These are phyloP conservation scores for Glyptemys insculpta DNA, from an alignment of 2,797 vertebrate species.

Conservation along the genomic window DNA sequence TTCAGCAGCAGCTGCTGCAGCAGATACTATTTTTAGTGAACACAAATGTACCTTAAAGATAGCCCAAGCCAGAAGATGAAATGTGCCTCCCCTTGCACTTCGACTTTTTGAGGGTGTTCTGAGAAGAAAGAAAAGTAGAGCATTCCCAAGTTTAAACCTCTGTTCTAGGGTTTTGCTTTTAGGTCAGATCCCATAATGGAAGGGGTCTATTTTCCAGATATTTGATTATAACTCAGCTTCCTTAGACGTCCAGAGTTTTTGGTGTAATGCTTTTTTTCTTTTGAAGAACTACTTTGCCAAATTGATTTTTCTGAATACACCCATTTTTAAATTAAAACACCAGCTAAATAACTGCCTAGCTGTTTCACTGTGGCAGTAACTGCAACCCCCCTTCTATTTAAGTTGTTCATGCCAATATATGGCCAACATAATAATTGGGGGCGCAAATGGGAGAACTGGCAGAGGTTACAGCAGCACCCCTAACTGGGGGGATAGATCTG, in stretches of 20 bases:
- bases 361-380: too few species aligned
- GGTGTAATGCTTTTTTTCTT: background rate
- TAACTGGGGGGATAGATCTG: background rate
- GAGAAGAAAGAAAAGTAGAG: fast-evolving
- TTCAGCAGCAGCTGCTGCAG: background rate
- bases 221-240: background rate
- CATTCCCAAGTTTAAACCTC: background rate
- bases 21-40: background rate
- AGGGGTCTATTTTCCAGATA: background rate
- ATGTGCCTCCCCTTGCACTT: background rate
- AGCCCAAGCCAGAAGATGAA: background rate
- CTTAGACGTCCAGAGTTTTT: background rate
- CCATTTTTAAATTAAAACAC: background rate
- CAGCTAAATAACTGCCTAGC: background rate
- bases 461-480: background rate
- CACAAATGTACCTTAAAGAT: background rate
- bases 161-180: background rate
- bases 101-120: background rate
- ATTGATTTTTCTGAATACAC: background rate
- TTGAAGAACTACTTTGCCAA: background rate
- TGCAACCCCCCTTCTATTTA: background rate
- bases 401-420: background rate
- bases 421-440: background rate
- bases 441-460: background rate
- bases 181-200: background rate